A percentile compares a stretch with the other conserved stretches of the same genome.
Conservation (phyloP, 2,113 vertebrate genomes). For the Corynorhinus townsendii region DNA sequence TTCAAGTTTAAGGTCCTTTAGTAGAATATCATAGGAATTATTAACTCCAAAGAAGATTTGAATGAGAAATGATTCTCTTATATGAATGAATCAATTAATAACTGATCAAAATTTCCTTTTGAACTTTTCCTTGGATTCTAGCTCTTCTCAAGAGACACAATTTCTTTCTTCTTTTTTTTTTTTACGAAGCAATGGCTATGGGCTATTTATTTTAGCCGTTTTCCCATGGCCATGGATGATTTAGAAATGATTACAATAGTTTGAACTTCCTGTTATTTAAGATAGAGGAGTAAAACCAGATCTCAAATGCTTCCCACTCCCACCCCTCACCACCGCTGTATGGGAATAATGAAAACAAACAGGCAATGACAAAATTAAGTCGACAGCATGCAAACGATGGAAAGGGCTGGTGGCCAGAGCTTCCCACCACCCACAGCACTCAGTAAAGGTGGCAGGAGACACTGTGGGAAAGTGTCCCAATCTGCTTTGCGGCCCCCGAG, state of each 20-base stretch:
- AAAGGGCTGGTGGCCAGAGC: background rate
- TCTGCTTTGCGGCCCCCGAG: background rate
- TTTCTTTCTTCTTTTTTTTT: slow-evolving; percentile 32
- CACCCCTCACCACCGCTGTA: background rate
- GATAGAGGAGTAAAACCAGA: slow-evolving; percentile 57
- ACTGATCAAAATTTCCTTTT: background rate
- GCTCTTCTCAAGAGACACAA: slow-evolving; percentile 44
- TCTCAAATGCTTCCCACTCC: slow-evolving; percentile 37
- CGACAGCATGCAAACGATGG: background rate
- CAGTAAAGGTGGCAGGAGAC: background rate
- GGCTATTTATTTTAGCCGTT: slow-evolving; percentile 67
- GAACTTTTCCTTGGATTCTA: slow-evolving; percentile 25
- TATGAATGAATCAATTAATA: slow-evolving; percentile 36
- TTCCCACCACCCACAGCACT: background rate
- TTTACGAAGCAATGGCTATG: slow-evolving; percentile 7
- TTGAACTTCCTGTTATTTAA: slow-evolving; percentile 68
- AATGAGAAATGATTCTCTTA: background rate
- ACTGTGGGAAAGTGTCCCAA: background rate
- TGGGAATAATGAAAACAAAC: slow-evolving; percentile 54
- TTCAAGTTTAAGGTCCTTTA: slow-evolving; percentile 29
- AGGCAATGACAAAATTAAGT: background rate
- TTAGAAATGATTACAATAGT: slow-evolving; percentile 64
- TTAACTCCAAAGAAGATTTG: background rate
- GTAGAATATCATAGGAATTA: slow-evolving; percentile 25
- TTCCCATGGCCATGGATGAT: slow-evolving; percentile 65